These are phyloP conservation scores for Nyctibius bracteatus DNA, from an alignment of 2,113 vertebrate species.

Conservation along the genomic window DNA sequence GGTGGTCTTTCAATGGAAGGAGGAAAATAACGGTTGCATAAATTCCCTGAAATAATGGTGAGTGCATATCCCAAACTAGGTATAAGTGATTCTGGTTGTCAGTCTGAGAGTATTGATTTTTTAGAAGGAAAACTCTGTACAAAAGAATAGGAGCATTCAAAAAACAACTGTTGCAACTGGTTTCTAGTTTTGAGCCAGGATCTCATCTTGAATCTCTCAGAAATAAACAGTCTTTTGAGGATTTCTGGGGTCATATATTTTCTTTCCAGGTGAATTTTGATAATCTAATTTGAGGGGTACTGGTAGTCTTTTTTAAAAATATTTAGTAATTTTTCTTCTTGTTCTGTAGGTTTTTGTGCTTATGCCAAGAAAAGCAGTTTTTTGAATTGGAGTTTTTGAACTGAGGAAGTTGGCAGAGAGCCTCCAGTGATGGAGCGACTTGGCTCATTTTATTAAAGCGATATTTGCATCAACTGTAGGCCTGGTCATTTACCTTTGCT, in stretches of 20 bases:
- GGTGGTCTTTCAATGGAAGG: background rate
- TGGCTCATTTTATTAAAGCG: background rate
- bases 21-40: background rate
- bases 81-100: background rate
- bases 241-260: background rate
- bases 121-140: background rate
- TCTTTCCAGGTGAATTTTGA: background rate
- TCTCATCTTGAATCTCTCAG: background rate
- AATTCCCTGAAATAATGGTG: background rate
- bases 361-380: background rate
- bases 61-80: background rate
- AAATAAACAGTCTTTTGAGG: background rate
- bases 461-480: background rate
- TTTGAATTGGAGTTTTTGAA: background rate
- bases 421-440: fast-evolving
- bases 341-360: background rate
- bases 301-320: background rate
- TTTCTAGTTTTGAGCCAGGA: background rate
- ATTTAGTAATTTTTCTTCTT: background rate
- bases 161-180: background rate
- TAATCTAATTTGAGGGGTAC: background rate
- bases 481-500: background rate
- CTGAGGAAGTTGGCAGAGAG: background rate
- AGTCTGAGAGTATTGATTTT: background rate
- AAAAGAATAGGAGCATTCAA: background rate